phyloP scores from a whole-genome alignment of 2,888 invertebrate genomes.

The Lymantria dispar region DNA sequence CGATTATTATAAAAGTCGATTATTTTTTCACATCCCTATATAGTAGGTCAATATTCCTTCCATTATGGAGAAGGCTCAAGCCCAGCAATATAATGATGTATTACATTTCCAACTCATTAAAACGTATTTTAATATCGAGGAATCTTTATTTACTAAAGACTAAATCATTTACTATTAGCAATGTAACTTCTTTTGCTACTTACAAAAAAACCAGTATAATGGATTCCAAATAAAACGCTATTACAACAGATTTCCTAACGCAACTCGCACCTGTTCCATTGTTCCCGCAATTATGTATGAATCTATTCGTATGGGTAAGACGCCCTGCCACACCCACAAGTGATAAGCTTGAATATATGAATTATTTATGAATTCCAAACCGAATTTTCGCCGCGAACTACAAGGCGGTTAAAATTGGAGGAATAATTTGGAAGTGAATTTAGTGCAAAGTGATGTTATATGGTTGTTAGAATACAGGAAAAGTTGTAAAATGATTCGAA shows the following conservation, averaged over 20 bases:
- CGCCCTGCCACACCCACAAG: constrained; percentile 10
- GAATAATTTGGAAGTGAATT: constrained; percentile 3
- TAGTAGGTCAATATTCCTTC: too few relatives aligned
- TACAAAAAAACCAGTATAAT: neutral
- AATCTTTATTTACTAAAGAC: too few relatives aligned
- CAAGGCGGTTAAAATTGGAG: constrained; percentile 6
- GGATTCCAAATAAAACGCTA: constrained; percentile 1
- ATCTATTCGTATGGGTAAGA: constrained; percentile 7
- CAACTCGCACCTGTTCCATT: constrained; percentile 4
- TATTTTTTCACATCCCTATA: too few relatives aligned
- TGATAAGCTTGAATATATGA: constrained; percentile 28
- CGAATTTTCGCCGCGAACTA: constrained; percentile 17
- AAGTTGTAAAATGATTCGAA: neutral
- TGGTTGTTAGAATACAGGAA: neutral
- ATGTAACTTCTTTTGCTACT: too few relatives aligned
- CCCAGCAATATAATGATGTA: too few relatives aligned
- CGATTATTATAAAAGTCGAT: too few relatives aligned
- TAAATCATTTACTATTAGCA: too few relatives aligned
- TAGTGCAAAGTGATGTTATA: neutral
- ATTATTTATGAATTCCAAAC: constrained; percentile 25
- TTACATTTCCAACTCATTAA: too few relatives aligned
- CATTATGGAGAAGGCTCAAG: too few relatives aligned
- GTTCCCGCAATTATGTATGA: constrained; percentile 10
- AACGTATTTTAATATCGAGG: too few relatives aligned
- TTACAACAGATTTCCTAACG: constrained; percentile 1